A percentile compares a stretch with the other conserved stretches of the same genome.
These are phyloP conservation scores for Lasioglossum morio DNA, from an alignment of 2,888 invertebrate species.

Conservation along the genomic window DNA sequence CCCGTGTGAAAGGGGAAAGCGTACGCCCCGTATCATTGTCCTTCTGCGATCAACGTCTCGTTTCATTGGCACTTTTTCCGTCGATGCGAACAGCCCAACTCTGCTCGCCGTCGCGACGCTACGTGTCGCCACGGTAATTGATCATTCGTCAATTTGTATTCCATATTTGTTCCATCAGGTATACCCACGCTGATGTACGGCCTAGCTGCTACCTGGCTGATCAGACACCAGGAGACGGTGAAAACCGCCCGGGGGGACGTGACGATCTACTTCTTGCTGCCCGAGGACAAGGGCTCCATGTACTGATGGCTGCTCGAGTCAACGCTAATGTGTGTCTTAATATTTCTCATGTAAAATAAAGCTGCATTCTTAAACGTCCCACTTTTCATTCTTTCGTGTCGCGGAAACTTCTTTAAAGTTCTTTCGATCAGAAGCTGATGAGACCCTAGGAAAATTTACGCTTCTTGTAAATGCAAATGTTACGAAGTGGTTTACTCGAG, in stretches of 20 bases:
- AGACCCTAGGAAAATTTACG: not conserved
- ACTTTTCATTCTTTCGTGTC: not conserved
- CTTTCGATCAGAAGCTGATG: not conserved
- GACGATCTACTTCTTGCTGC: constrained; percentile 94
- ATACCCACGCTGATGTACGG: constrained; percentile 97
- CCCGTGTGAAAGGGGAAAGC: constrained; percentile 16
- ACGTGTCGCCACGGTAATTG: constrained; percentile 37
- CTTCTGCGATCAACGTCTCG: constrained; percentile 25
- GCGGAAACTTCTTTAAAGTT: not conserved
- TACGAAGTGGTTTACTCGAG: too few species aligned
- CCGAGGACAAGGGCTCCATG: constrained; percentile 93
- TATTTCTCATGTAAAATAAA: constrained; percentile 11
- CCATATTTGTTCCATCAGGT: constrained; percentile 86
- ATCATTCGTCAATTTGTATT: constrained; percentile 32
- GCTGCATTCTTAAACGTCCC: not conserved
- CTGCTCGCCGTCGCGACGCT: not conserved
- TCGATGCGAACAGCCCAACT: constrained; percentile 35
- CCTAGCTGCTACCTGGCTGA: constrained; percentile 92
- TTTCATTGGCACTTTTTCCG: constrained; percentile 52
- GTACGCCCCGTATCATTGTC: constrained; percentile 23
- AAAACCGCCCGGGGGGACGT: constrained; percentile 90
- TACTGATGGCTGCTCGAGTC: constrained; percentile 84
- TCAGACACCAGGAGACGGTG: constrained; percentile 92
- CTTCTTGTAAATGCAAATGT: too few species aligned
- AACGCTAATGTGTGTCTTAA: not conserved